phyloP scores from a whole-genome alignment of 2,888 invertebrate species.

The Papilio demoleus region DNA sequence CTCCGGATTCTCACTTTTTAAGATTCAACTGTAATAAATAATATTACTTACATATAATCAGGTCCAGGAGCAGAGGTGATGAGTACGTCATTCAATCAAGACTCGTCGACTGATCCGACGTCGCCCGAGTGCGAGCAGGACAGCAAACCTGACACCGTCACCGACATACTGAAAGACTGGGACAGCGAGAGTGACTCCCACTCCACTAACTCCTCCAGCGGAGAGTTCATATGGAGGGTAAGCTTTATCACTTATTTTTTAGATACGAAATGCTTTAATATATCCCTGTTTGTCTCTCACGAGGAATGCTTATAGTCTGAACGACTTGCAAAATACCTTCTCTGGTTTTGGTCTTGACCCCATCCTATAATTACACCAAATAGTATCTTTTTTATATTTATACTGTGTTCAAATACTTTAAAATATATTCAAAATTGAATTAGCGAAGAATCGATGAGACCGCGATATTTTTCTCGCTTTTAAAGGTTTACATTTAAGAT shows the following conservation, averaged over 20 bases:
- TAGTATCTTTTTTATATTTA: background rate
- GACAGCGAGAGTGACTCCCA: conserved; percentile 86
- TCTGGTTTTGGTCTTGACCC: conserved; percentile 17
- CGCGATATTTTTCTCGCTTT: no score
- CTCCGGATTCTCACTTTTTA: no score
- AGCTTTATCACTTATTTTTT: conserved; percentile 45
- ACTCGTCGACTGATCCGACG: conserved; percentile 74
- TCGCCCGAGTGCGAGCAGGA: conserved; percentile 68
- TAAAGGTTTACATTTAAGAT: no score
- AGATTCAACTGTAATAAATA: no score
- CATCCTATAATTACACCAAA: background rate
- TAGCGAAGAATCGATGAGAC: no score
- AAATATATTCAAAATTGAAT: no score
- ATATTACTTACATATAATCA: no score
- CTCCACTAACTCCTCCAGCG: conserved; percentile 88
- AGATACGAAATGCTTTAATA: background rate
- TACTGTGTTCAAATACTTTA: conserved; percentile 20
- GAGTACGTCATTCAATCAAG: conserved; percentile 78
- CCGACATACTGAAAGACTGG: conserved; percentile 85
- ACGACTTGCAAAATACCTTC: conserved; percentile 22
- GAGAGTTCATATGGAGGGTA: conserved; percentile 92
- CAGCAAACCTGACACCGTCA: conserved; percentile 66
- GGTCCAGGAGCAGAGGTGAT: conserved; percentile 77
- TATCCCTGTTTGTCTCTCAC: background rate
- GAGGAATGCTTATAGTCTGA: conserved; percentile 27